Base-by-base conservation (phyloP, 2,113 vertebrate species). In the Falcunculus frontatus region DNA sequence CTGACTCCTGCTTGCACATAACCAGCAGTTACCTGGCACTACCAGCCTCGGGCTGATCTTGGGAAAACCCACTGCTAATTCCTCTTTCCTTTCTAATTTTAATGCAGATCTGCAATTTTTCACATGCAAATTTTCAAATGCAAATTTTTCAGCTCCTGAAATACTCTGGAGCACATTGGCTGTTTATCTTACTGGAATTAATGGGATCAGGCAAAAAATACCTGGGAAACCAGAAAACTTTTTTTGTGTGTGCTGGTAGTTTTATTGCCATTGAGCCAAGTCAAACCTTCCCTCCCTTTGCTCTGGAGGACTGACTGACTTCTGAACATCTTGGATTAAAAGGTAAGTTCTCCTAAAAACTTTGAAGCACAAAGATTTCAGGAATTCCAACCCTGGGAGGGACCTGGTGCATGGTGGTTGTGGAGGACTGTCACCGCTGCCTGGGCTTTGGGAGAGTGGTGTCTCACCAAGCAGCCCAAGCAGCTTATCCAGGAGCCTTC, bases 21-120 rank as follows among this genome's bases (percentile, higher is more conserved):
- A 86, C 65, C 47, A 29, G 47, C 64, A 32, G 57, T 47, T 62
- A 80, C 64, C 76, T 37, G 29, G 41, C 77, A 39, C 32, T 49
- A 67, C 19, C 1, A 3, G 64, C 85, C 56, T 67, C 64, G 53
- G 64, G 76, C 68, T 84, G 64, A 47, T 86, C 88, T 83, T 75
- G 60, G 56, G 85, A 92, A 94, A 93, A 92, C 68, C 92, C 80
- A 72, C 69, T 59, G 53, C 92, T 96, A 95, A 96, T 95, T 95
- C 88, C 16, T 72, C 64, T 73, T 96, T 88, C 63, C 92, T 67
- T 86, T 90, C 72, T 46, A 67, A 77, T 93, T 96, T 96, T 94
- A 76, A 87, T 74, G 76, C 63, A 95, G 86, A 93, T 83, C 60
- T 81, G 26, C 49, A 75, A 90, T 95, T 91, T 91, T 89, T 94